Evolutionary conservation across 2,888 invertebrate species (phyloP), one percentile per base, ranked within the genome.

Genomic region (Eristalis arbustorum): DNA sequence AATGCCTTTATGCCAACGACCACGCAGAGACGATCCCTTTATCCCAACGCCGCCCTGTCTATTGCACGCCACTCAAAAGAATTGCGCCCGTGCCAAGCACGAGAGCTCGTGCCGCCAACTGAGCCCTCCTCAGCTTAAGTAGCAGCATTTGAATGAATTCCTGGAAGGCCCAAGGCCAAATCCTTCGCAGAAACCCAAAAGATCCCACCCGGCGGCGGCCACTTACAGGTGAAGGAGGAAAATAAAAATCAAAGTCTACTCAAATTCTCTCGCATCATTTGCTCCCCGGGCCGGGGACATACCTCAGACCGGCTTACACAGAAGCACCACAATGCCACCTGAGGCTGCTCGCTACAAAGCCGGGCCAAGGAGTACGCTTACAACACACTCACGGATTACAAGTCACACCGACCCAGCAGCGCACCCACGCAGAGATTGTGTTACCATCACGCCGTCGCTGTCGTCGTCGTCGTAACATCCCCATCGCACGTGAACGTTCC

Each of bases 301-400:
- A 68, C 75, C 59, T 42, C 69, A 73, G 40, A 64, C 56, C 37
- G 64, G 64, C 31, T 73, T 73, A 37, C 49, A 72, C 63, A 59
- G 80, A 84, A 81, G 73, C 63, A 84, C 79, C 68, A 73, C 84
- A 76, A 84, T 80, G 68, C 49, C 76, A 85, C 72, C 59, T 68
- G 23, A 75, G 28, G 42, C 66, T 59, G 13, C 13, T 59, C 13
- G 59, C 59, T 25, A 28, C 49, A 49, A 49, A 49, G 49, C 25
- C 31, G 14, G 42, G 22, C 14, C 56, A 40, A 42, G 28, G 18
- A 73, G 72, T 14, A 76, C 34, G 49, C 56, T 68, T 64, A 22
- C 62, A 71, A 49, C 49, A 73, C 64, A 73, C 72, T 61, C 49
- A 76, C 40, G 73, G 81, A 81, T 85, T 85, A 85, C 77, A 85